These are phyloP conservation scores for Melopsittacus undulatus DNA, from an alignment of 2,797 vertebrate genomes.

Conservation along the genomic window DNA sequence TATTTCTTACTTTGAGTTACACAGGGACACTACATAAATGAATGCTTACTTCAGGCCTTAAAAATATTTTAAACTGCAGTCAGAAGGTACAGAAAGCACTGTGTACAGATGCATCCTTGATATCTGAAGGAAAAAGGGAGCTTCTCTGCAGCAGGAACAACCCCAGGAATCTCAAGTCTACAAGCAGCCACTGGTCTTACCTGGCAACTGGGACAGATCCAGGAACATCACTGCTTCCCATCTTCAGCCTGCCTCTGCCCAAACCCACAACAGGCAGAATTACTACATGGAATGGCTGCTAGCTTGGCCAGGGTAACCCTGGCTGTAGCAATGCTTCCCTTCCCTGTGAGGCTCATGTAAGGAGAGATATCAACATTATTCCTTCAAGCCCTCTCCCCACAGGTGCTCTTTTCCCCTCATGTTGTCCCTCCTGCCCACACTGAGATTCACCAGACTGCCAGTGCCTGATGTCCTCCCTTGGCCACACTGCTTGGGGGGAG, in stretches of 20 bases:
- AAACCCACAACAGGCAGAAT: neutral
- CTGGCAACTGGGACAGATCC: neutral
- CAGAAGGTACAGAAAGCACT: neutral
- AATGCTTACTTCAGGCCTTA: neutral
- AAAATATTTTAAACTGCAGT: neutral
- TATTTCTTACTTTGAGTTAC: neutral
- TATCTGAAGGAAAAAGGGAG: neutral
- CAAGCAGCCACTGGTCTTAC: neutral
- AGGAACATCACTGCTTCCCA: neutral
- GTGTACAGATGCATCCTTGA: neutral
- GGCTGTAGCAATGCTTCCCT: neutral
- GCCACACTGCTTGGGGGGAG: neutral
- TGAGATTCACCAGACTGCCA: neutral
- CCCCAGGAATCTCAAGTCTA: neutral
- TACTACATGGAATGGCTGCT: neutral
- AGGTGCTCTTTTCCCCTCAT: neutral
- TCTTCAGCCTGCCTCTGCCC: neutral
- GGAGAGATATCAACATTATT: neutral
- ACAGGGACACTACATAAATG: neutral
- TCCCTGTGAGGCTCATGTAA: neutral
- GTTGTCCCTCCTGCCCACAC: neutral
- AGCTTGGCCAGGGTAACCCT: neutral
- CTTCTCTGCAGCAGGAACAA: neutral
- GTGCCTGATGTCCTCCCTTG: neutral
- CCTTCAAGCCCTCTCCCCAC: neutral